phyloP scores from a whole-genome alignment of 2,113 vertebrate species.

The Thunnus thynnus region DNA sequence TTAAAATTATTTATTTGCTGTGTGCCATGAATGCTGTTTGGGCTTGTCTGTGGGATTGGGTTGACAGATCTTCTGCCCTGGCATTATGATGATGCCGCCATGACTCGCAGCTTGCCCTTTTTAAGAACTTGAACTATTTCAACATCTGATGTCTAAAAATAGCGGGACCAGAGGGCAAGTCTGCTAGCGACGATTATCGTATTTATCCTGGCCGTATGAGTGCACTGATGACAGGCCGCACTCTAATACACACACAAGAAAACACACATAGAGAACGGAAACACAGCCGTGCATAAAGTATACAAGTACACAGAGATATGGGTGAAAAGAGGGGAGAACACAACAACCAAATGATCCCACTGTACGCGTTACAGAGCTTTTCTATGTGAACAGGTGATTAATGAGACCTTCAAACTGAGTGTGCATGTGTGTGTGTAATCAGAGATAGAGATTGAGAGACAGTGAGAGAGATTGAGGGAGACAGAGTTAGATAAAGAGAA shows the following conservation, averaged over 20 bases:
- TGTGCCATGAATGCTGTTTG: constrained; percentile 50
- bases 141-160: constrained; percentile 74
- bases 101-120: constrained; percentile 65
- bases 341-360: constrained; percentile 34
- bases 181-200: constrained; percentile 43
- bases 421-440: neutral
- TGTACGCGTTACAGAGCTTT: constrained; percentile 33
- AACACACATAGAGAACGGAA: constrained; percentile 5
- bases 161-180: constrained; percentile 49
- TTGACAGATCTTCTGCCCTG: constrained; percentile 31
- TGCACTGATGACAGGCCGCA: constrained; percentile 29
- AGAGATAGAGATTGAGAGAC: constrained; percentile 8
- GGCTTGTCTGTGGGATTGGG: constrained; percentile 25
- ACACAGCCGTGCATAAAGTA: neutral
- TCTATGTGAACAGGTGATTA: constrained; percentile 46
- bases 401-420: constrained; percentile 50
- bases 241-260: constrained; percentile 13
- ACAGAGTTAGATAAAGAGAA: constrained; percentile 36
- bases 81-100: constrained; percentile 13
- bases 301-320: neutral
- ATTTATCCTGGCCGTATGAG: constrained; percentile 38
- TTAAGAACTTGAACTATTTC: constrained; percentile 71
- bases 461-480: constrained; percentile 33
- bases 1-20: constrained; percentile 21
- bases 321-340: constrained; percentile 3